A percentile compares a stretch with the other conserved stretches of the same genome.
Conservation (phyloP, 2,797 vertebrate genomes). For the Euthynnus affinis region DNA sequence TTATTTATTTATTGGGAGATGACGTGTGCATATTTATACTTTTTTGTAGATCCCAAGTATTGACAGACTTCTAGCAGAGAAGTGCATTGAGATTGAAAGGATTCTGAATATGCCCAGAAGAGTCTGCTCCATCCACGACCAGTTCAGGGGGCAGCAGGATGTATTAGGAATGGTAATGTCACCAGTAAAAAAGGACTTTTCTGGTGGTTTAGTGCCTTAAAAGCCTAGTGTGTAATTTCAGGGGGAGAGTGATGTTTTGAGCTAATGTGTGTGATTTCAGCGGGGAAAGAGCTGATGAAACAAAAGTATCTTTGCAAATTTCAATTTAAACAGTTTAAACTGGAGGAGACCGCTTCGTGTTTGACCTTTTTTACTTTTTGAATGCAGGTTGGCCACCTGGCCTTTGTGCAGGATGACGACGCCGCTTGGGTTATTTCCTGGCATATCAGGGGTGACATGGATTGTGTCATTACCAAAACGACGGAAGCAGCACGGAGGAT, state of each 20-base stretch:
- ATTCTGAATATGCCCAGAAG: constrained; percentile 83
- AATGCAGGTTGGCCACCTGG: constrained; percentile 91
- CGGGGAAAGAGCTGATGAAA: neutral
- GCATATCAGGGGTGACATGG: constrained; percentile 93
- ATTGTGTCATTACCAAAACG: constrained; percentile 92
- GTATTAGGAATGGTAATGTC: constrained; percentile 92
- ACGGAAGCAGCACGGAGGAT: constrained; percentile 87
- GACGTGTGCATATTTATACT: neutral
- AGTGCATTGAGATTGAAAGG: constrained; percentile 70
- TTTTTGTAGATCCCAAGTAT: constrained; percentile 82
- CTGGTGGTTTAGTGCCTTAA: fast-evolving
- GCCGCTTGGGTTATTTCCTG: constrained; percentile 93
- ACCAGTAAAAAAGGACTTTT: neutral
- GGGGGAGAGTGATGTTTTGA: neutral
- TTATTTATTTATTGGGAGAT: neutral
- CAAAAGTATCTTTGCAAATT: neutral
- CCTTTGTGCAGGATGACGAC: constrained; percentile 87
- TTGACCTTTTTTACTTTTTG: neutral
- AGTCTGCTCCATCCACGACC: constrained; percentile 83
- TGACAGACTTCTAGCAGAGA: constrained; percentile 80
- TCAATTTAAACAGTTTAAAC: neutral
- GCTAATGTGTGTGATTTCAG: neutral
- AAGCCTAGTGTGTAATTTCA: neutral
- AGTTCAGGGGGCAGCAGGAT: constrained; percentile 83
- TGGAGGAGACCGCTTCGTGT: neutral